Base-by-base conservation (phyloP, 37 sponge, comb jelly and placozoan species). In the Bolinopsis microptera region DNA sequence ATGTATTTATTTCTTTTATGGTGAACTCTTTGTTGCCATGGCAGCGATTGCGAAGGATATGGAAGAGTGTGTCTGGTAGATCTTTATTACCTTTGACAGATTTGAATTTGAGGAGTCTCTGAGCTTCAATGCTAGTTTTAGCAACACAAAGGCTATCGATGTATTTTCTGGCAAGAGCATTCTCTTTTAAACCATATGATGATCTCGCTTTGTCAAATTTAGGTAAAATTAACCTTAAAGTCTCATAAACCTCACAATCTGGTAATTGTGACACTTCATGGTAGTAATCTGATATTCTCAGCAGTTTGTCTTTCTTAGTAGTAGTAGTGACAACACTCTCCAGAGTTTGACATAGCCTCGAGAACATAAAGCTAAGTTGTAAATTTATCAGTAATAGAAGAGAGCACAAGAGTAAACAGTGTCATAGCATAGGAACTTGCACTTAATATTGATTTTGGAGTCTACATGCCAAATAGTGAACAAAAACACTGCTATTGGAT, bases 91-190 rank as follows among this genome's bases (percentile, higher is more conserved):
- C 61, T 26, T 39, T 86, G 3, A 86, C 32, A 22, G 99, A 95
- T 39, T 96, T 82, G 82, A 95, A 98, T 94, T 98, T 94, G 35
- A 96, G 95, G 31, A 98, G 95, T 35, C 97, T 97, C 94, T 96
- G 94, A 24, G 99, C 99, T 92, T 97, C 99, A 25, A 83, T 27
- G 76, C 97, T 97, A 61, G 94, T 96, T 76, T 96, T 97, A 31
- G 96, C 94, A 26, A 98, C 96, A 76, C 96, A 96, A 31, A 98
- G 93, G 35, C 96, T 94, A 39, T 97, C 99, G 68, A 98, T 98
- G 95, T 98, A 98, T 36, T 97, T 95, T 68, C 96, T 97, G 36
- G 99, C 97, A 69, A 98, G 93, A 5, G 90, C 23, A 39, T 35
- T 41, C 13, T 86, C 90, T 41, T 40, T 86, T 25, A 86, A 23